Evolutionary conservation across 2,888 invertebrate species (phyloP).

Genomic region (Oscheius sp.): DNA sequence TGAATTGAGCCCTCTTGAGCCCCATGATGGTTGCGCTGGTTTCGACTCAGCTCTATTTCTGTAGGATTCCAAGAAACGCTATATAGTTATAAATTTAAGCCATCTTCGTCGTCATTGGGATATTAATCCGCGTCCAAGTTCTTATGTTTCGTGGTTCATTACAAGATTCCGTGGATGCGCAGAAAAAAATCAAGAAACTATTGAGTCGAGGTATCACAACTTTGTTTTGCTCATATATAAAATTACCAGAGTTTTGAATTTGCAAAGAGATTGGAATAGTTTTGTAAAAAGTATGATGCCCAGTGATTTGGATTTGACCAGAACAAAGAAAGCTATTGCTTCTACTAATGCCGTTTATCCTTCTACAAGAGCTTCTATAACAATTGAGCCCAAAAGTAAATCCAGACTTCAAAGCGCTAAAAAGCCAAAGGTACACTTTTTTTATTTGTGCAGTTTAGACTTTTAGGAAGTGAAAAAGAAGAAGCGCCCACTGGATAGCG

Average conservation of each 20-base stretch:
- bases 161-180: constrained; percentile 40
- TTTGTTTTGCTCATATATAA: not conserved
- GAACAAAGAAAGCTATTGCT: constrained; percentile 38
- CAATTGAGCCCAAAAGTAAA: constrained; percentile 35
- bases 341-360: constrained; percentile 20
- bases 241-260: constrained; percentile 42
- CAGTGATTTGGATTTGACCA: constrained; percentile 53
- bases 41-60: constrained; percentile 54
- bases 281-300: constrained; percentile 57
- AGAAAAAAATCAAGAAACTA: constrained; percentile 26
- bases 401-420: constrained; percentile 22
- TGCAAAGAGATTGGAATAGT: constrained; percentile 64
- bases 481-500: constrained; percentile 59
- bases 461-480: constrained; percentile 36
- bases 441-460: not conserved
- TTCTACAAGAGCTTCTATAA: constrained; percentile 33
- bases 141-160: constrained; percentile 60
- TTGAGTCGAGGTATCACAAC: constrained; percentile 39
- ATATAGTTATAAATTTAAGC: constrained; percentile 20
- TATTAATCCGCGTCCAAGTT: constrained; percentile 48
- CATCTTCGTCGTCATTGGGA: constrained; percentile 70
- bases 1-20: constrained; percentile 32
- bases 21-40: constrained; percentile 53
- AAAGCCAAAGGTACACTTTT: not conserved
- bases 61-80: constrained; percentile 13